Base-by-base conservation (phyloP, 2,113 vertebrate genomes). In the Tetraodon nigroviridis region DNA sequence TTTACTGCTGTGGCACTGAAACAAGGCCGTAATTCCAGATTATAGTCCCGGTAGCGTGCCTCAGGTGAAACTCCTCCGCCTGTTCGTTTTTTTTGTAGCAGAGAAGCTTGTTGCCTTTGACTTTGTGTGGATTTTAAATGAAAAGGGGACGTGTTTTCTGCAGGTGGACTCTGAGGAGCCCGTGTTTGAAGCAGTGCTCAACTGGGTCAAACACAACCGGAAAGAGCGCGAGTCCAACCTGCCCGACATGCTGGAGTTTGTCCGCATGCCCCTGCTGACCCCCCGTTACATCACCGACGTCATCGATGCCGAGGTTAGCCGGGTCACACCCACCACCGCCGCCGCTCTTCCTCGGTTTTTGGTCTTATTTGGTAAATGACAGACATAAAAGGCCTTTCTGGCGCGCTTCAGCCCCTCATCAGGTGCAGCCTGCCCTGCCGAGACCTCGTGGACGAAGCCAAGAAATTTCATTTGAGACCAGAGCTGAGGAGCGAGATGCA, bases 401-500 rank as follows among this genome's bases (percentile, higher is more conserved):
- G 52, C 68, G n/a, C 40, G 71, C 86, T 83, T 51, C 71, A 98
- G 97, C 94, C 97, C 59, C 91, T 98, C 29, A 95, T 99, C 64
- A 93, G 93, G 52, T 95, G 95, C 76, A 99, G 96, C 67, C 89
- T 99, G 76, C 94, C 95, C 20, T 98, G 95, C 87, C 92, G 97
- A 87, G 97, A 99, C 84, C 93, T 98, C 0, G 97, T 99, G 2
- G 97, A 99, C 1, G 97, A 99, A 89, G 97, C 97, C 37, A 99
- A 99, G 91, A 99, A 98, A 81, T 99, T 99, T 80, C 97, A 99
- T 69, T 84, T 99, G 72, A 90, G 97, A 40, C 97, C 97, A 0
- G 97, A 99, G 80, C 91, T 99, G 46, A 91, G 97, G 51, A 97
- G 95, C 74, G 95, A 99, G 77, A 99, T 99, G 97, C 97, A 99